Evolutionary conservation across 2,888 invertebrate genomes (phyloP), one percentile per base, ranked within the genome.

Genomic region (Adela reaumurella): DNA sequence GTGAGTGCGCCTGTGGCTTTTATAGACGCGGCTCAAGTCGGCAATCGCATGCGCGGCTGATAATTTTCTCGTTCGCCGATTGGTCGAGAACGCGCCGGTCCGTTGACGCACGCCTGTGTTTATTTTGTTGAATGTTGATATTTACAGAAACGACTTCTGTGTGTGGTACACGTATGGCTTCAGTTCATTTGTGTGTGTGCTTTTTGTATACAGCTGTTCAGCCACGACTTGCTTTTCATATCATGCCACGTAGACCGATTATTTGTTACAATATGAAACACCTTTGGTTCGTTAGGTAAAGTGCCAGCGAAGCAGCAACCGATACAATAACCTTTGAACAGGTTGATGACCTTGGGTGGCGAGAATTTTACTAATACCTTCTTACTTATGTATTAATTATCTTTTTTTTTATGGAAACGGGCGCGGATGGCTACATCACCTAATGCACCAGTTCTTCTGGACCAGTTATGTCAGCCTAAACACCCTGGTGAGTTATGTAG

Each of bases 11-110:
- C 28, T 62, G 56, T 58, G 51, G 46, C 35, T 43, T 52, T 74
- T 78, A 56, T 76, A 77, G 72, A 77, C 58, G 51, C 59, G 43
- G 58, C 52, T 52, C 50, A 60, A 49, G 77, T 74, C 76, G 71
- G 63, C 71, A 73, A 72, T 74, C 77, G 78, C 72, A 70, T 72
- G 74, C 76, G 73, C 74, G 77, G 66, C 70, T 73, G 74, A 71
- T 71, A 67, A 53, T 57, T 68, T 70, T 67, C 28, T 65, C 59
- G 70, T 60, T 58, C 50, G 55, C 66, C 57, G 70, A 78, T 78
- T 78, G 78, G 78, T 63, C 53, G 68, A 63, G 56, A 49, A 2
- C 20, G 54, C 55, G 53, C 53, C 62, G 53, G 19, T 19, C 47
- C 18, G 41, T 35, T 35, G 35, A 35, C 35, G 35, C 35, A 35